phyloP scores from a whole-genome alignment of 2,797 vertebrate genomes.

The Astyanax mexicanus region DNA sequence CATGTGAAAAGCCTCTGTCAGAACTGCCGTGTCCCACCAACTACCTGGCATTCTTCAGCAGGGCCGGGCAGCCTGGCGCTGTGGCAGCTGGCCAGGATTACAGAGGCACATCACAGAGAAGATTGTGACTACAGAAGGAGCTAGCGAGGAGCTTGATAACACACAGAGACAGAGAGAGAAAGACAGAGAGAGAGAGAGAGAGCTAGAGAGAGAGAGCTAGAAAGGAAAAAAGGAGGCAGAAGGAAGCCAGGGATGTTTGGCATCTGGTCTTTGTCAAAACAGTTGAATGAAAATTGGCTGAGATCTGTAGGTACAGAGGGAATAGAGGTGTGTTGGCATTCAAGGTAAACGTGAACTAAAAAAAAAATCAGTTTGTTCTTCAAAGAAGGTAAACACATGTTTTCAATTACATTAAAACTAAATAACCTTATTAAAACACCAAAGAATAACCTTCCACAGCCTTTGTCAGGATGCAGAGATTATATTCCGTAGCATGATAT shows the following conservation, averaged over 20 bases:
- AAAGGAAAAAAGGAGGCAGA: conserved; percentile 15
- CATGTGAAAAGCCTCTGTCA: conserved; percentile 38
- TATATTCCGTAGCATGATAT: background rate
- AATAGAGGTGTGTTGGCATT: background rate
- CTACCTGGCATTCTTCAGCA: conserved; percentile 49
- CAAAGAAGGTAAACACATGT: conserved; percentile 11
- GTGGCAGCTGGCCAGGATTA: conserved; percentile 40
- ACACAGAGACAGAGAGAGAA: conserved; percentile 10
- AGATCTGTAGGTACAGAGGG: conserved; percentile 5
- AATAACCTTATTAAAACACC: conserved; percentile 5
- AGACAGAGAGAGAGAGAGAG: conserved; percentile 11
- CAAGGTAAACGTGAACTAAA: background rate
- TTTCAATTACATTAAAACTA: background rate
- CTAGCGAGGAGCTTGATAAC: conserved; percentile 28
- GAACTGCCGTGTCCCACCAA: background rate
- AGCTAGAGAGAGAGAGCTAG: background rate
- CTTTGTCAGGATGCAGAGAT: background rate
- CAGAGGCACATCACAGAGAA: conserved; percentile 42
- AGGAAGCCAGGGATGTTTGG: conserved; percentile 26
- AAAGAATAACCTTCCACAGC: background rate
- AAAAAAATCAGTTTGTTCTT: background rate
- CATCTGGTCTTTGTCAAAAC: conserved; percentile 29
- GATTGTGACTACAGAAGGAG: conserved; percentile 22
- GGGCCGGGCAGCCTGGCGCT: background rate
- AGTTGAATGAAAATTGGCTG: conserved; percentile 23